Evolutionary conservation across 2,113 vertebrate genomes (phyloP).

Genomic region (Pseudorhombus dupliciocellatus): DNA sequence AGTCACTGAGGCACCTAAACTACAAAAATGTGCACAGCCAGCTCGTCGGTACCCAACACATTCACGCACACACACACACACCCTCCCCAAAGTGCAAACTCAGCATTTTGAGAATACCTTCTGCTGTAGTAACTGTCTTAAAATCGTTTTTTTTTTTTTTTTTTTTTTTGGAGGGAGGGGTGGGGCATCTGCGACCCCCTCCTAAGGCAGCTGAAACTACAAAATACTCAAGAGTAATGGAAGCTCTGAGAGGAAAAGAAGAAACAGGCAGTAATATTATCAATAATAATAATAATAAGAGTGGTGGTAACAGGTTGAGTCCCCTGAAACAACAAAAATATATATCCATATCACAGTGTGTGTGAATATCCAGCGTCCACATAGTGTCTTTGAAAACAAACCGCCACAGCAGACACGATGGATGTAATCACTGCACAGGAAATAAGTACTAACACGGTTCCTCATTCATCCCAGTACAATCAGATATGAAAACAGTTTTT

Average conservation of each 20-base stretch:
- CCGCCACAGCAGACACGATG: conserved; percentile 37
- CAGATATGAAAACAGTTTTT: conserved; percentile 36
- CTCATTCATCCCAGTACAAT: conserved; percentile 63
- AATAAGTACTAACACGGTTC: conserved; percentile 36
- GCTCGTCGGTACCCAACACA: conserved; percentile 14
- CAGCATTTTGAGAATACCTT: conserved; percentile 50
- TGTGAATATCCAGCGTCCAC: conserved; percentile 63
- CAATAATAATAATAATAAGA: conserved; percentile 19
- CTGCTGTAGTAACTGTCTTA: conserved; percentile 35
- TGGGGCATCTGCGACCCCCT: conserved; percentile 37
- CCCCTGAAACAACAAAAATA: conserved; percentile 56
- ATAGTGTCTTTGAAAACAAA: conserved; percentile 53
- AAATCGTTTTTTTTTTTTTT: not conserved
- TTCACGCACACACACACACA: not conserved
- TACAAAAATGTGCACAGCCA: conserved; percentile 52
- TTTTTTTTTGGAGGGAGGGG: no score
- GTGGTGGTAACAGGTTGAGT: conserved; percentile 50
- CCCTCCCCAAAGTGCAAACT: conserved; percentile 56
- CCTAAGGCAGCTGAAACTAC: conserved; percentile 72
- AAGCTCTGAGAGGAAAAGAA: conserved; percentile 61
- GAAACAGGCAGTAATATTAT: not conserved
- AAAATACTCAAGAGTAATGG: conserved; percentile 65
- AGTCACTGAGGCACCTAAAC: conserved; percentile 63
- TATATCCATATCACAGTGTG: conserved; percentile 71
- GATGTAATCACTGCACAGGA: conserved; percentile 62